Percentiles rank a stretch among this genome's conserved stretches.
Evolutionary conservation across 2,888 invertebrate species (phyloP).

Genomic region (Pollenia labialis): DNA sequence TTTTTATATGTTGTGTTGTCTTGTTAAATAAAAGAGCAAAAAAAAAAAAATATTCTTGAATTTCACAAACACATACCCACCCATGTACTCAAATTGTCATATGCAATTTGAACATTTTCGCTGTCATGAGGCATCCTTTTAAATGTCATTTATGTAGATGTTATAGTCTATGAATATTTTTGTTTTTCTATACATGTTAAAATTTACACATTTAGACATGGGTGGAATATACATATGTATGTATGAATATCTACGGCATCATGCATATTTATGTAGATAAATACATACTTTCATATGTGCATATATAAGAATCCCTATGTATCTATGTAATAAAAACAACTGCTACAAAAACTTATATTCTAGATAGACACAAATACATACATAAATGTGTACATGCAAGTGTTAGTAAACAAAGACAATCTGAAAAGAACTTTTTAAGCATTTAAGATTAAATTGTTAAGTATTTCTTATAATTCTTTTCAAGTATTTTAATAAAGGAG

Average conservation of each 20-base stretch:
- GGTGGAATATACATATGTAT: not conserved
- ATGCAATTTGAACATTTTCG: constrained; percentile 70
- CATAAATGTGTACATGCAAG: not conserved
- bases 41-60: constrained; percentile 35
- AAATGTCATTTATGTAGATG: constrained; percentile 68
- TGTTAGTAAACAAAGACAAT: not conserved
- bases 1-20: constrained; percentile 35
- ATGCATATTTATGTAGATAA: constrained; percentile 6
- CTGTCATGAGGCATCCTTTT: constrained; percentile 70
- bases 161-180: constrained; percentile 53
- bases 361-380: not conserved
- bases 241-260: not conserved
- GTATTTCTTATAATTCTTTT: no score
- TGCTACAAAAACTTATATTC: no score
- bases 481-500: no score
- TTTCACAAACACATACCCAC: not conserved
- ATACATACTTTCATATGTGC: constrained; percentile 8
- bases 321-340: not conserved
- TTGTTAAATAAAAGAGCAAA: constrained; percentile 23
- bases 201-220: constrained; percentile 2
- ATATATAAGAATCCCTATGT: not conserved
- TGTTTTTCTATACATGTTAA: not conserved
- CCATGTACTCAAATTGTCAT: constrained; percentile 50
- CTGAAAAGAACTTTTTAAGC: no score
- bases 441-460: no score